Conservation (phyloP, 2,888 invertebrate species). For the Sisyra nigra region DNA sequence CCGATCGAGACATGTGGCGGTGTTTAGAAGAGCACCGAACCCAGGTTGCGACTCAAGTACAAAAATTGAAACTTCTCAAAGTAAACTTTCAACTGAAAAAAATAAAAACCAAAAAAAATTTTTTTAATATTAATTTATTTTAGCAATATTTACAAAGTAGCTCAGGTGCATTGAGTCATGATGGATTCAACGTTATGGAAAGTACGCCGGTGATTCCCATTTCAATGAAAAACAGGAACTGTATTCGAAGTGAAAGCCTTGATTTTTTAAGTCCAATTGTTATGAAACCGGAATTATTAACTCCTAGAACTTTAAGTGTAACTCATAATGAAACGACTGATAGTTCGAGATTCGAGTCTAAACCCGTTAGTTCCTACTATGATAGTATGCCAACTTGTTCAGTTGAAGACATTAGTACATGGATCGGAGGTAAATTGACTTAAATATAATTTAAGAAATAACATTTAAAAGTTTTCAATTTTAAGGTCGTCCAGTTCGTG, state of each 20-base stretch:
- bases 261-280: constrained; percentile 39
- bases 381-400: constrained; percentile 29
- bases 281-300: constrained; percentile 25
- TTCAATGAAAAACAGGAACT: background rate
- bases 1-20: constrained; percentile 30
- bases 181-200: constrained; percentile 20
- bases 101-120: no score
- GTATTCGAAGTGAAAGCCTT: constrained; percentile 16
- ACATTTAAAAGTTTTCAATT: background rate
- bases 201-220: constrained; percentile 25
- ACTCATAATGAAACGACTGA: constrained; percentile 27
- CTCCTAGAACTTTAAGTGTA: constrained; percentile 27
- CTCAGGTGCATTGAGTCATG: constrained; percentile 12
- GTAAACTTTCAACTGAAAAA: no score
- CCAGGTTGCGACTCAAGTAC: constrained; percentile 46
- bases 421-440: constrained; percentile 42
- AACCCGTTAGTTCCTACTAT: constrained; percentile 2
- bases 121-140: no score
- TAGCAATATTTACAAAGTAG: constrained; percentile 23
- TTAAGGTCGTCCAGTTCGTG: constrained; percentile 12
- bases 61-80: constrained; percentile 46
- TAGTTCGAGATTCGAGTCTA: constrained; percentile 25
- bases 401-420: constrained; percentile 45
- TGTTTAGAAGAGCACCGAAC: constrained; percentile 44
- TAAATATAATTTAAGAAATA: background rate